These are phyloP conservation scores for Metellina segmentata DNA, from an alignment of 2,888 invertebrate genomes.

Conservation along the genomic window DNA sequence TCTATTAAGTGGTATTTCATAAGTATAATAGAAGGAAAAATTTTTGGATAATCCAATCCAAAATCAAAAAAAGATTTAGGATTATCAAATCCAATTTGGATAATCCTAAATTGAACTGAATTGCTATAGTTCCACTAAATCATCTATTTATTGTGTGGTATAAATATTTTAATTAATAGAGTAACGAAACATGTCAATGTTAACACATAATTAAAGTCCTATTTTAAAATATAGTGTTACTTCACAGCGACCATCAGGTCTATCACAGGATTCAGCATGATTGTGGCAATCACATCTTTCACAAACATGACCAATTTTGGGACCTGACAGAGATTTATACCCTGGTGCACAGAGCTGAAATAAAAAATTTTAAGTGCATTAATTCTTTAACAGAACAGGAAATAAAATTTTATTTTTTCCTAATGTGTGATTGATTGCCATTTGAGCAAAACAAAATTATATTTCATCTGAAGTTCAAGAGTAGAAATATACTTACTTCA, in stretches of 20 bases:
- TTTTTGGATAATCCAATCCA: too few relatives aligned
- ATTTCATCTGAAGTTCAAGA: neutral
- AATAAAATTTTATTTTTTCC: neutral
- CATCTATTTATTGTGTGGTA: neutral
- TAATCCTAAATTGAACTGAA: too few relatives aligned
- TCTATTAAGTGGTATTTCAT: too few relatives aligned
- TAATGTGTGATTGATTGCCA: neutral
- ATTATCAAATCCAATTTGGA: too few relatives aligned
- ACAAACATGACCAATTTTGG: constrained; percentile 84
- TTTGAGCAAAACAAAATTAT: neutral
- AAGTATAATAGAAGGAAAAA: too few relatives aligned
- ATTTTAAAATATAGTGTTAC: constrained; percentile 21
- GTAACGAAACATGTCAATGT: neutral
- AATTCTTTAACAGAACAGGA: neutral
- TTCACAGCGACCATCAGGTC: constrained; percentile 89
- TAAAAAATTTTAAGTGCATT: neutral
- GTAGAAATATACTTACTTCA: constrained; percentile 76
- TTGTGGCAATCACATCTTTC: constrained; percentile 82
- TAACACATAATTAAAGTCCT: too few relatives aligned
- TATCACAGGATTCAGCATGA: constrained; percentile 84
- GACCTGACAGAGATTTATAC: constrained; percentile 87
- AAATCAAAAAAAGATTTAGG: too few relatives aligned
- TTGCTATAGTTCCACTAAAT: neutral
- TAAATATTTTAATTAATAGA: neutral
- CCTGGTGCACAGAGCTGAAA: constrained; percentile 91